These are phyloP conservation scores for Amorpha juglandis DNA, from an alignment of 2,888 invertebrate species.

Conservation along the genomic window DNA sequence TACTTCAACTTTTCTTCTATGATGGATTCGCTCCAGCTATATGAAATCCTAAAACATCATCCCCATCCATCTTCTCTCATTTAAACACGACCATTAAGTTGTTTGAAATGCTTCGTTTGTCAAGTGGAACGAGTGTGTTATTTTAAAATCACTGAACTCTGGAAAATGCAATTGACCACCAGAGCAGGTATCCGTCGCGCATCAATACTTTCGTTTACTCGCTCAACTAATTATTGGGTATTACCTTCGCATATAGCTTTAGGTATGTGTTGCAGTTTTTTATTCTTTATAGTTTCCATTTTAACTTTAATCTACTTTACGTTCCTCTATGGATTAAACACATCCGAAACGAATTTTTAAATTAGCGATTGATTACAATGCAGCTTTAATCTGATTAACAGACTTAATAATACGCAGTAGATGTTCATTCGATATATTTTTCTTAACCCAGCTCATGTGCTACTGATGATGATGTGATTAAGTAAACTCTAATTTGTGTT, in stretches of 20 bases:
- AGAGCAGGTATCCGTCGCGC: conserved; percentile 26
- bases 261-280: conserved; percentile 6
- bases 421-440: too few species aligned
- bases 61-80: background rate
- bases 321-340: background rate
- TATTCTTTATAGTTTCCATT: conserved; percentile 1
- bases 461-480: too few species aligned
- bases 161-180: conserved; percentile 25
- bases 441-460: too few species aligned
- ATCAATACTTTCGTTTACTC: conserved; percentile 26
- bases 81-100: too few species aligned
- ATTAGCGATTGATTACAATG: background rate
- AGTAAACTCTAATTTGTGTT: too few species aligned
- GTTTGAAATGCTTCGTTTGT: conserved; percentile 15
- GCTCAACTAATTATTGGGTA: conserved; percentile 20
- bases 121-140: conserved; percentile 8
- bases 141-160: conserved; percentile 26
- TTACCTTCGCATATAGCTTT: conserved; percentile 19
- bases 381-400: too few species aligned
- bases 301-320: conserved; percentile 1
- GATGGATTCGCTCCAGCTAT: background rate
- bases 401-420: too few species aligned
- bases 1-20: too few species aligned
- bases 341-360: background rate
- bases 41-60: background rate